Base-by-base conservation (phyloP, 2,888 invertebrate genomes). In the Agapostemon virescens region DNA sequence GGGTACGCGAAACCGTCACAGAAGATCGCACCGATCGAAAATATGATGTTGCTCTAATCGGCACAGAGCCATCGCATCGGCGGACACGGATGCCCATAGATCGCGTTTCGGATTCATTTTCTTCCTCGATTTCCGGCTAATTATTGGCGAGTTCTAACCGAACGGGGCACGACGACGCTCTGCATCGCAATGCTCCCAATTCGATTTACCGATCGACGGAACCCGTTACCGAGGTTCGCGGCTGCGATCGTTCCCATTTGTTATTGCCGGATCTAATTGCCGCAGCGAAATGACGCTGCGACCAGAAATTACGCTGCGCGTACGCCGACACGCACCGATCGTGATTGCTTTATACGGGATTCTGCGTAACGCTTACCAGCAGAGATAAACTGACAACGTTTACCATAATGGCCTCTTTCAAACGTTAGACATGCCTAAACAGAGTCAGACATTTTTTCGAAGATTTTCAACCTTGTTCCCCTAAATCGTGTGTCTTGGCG, bases 231-330 rank as follows among this genome's bases (percentile, higher is more conserved):
- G 13, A 23, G 17, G 69, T 55, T 77, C 72, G 64, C 55, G 67
- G 55, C 71, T 68, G 70, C 81, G 77, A 81, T 85, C 81, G 78
- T 85, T 83, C 81, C 87, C 86, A 87, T 89, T 89, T 86, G 90
- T 90, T 89, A 90, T 88, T 86, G 83, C 85, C 82, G 82, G 86
- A 88, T 88, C 90, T 90, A 90, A 90, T 90, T 90, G 89, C 86
- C 84, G 72, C 84, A 74, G 81, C 85, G 85, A 90, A 90, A 90
- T 90, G 90, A 90, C 88, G 86, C 88, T 86, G 86, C 81, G 83
- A 77, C 79, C 77, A 82, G 84, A 85, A 90, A 90, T 89, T 87
- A 88, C 87, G 83, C 80, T 81, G 75, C n/a, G 49, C 49, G n/a
- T n/a, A 49, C 49, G 38, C 84, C 85, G 79, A 26, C 74, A 64